These are phyloP conservation scores for Eilema sororculum DNA, from an alignment of 2,888 invertebrate species.

Conservation along the genomic window DNA sequence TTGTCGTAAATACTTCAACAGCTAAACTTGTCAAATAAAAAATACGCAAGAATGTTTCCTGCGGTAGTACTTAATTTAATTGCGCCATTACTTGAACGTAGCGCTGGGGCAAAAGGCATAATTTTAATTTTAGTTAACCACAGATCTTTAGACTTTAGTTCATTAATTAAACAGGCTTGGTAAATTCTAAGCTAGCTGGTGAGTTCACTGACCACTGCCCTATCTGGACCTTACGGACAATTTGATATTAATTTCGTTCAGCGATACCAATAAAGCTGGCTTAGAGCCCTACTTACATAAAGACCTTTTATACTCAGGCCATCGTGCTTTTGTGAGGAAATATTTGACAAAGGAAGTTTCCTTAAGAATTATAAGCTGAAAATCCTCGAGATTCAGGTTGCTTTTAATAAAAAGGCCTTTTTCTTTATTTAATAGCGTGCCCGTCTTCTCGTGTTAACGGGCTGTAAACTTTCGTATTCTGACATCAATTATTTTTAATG, in stretches of 20 bases:
- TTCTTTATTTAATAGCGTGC: conserved; percentile 39
- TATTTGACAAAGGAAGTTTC: conserved; percentile 37
- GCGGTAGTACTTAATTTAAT: conserved; percentile 27
- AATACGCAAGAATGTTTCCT: conserved; percentile 23
- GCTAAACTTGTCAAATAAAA: conserved; percentile 22
- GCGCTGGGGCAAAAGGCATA: conserved; percentile 17
- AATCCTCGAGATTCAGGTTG: conserved; percentile 40
- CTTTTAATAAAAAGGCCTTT: conserved; percentile 43
- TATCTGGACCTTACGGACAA: conserved; percentile 46
- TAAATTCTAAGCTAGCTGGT: conserved; percentile 39
- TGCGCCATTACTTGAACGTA: neutral
- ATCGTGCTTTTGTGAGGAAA: conserved; percentile 26
- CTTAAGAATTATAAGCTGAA: conserved; percentile 40
- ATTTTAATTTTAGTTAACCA: conserved; percentile 52
- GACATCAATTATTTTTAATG: conserved; percentile 43
- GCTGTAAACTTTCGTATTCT: conserved; percentile 33
- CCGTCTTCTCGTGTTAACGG: conserved; percentile 25
- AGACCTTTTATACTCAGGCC: conserved; percentile 28
- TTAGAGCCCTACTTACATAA: conserved; percentile 40
- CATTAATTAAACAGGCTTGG: conserved; percentile 43
- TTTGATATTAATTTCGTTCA: conserved; percentile 49
- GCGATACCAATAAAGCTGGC: conserved; percentile 37
- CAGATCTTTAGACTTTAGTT: conserved; percentile 40
- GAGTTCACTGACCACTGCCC: conserved; percentile 37
- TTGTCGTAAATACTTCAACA: neutral